Conservation (phyloP, 2,888 invertebrate genomes). For the Acanthopleura granulata region DNA sequence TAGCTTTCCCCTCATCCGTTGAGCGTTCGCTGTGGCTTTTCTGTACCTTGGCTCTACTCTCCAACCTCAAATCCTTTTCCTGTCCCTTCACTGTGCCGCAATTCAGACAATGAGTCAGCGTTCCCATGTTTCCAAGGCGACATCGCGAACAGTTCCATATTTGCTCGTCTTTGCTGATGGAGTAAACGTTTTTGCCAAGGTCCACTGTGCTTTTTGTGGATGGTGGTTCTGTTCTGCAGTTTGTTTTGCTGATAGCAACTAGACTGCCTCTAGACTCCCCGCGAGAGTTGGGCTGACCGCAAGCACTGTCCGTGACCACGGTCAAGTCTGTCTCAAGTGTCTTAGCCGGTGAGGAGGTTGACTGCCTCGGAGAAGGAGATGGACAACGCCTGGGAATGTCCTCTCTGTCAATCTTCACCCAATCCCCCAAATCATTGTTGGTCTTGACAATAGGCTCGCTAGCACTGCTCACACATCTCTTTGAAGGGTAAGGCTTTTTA, state of each 20-base stretch:
- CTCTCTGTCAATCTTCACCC: not conserved
- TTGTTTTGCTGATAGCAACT: not conserved
- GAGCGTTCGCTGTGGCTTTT: not conserved
- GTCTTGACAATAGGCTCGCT: too few species aligned
- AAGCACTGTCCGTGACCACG: not conserved
- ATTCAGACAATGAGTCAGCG: not conserved
- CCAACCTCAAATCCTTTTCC: not conserved
- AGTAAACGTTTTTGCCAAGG: not conserved
- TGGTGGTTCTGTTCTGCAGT: not conserved
- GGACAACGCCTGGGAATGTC: not conserved
- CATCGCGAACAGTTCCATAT: slow-evolving; percentile 4
- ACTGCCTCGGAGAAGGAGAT: not conserved
- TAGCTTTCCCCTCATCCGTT: not conserved
- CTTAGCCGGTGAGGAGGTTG: not conserved
- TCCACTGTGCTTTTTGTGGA: too few species aligned
- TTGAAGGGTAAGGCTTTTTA: not conserved
- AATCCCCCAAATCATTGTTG: not conserved
- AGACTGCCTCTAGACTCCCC: not conserved
- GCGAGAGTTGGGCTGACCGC: not conserved
- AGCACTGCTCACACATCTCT: too few species aligned
- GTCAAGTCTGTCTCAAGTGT: not conserved
- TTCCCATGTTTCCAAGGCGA: not conserved
- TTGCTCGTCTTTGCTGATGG: not conserved
- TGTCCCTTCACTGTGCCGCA: not conserved
- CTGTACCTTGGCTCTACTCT: not conserved